A percentile compares a stretch with the other conserved stretches of the same genome.
Conservation (phyloP, 2,888 invertebrate species). For the Pristionchus exspectatus region DNA sequence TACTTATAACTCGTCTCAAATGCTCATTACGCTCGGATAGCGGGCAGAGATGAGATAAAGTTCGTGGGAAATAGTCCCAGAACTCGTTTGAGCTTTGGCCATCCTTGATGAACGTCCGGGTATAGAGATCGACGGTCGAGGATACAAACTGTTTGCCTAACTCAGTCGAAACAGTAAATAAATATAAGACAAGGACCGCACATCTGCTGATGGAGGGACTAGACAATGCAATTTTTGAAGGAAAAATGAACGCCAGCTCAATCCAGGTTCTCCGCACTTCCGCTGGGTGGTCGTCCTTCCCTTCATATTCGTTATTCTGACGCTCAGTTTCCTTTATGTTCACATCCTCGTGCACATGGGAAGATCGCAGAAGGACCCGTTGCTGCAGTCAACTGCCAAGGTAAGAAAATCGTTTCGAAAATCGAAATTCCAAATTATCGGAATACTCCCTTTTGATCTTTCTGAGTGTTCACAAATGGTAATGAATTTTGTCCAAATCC, state of each 20-base stretch:
- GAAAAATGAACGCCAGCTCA: not conserved
- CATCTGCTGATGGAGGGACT: no score
- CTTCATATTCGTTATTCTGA: slow-evolving; percentile 71
- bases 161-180: no score
- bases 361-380: slow-evolving; percentile 65
- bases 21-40: not conserved
- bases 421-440: not conserved
- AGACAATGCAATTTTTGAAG: not conserved
- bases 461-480: no score
- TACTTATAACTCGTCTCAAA: slow-evolving; percentile 1
- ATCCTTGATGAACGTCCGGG: not conserved
- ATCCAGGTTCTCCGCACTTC: slow-evolving; percentile 69
- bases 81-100: not conserved
- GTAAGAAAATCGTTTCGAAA: not conserved
- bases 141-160: no score
- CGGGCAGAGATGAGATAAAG: not conserved
- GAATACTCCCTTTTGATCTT: not conserved
- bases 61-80: not conserved
- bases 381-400: slow-evolving; percentile 39
- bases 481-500: no score
- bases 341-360: slow-evolving; percentile 75
- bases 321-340: slow-evolving; percentile 71
- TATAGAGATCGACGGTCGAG: not conserved
- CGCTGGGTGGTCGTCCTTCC: slow-evolving; percentile 70
- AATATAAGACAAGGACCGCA: no score